Percentiles rank a stretch among this genome's conserved stretches.
phyloP scores from a whole-genome alignment of 1,140 invertebrate genomes.

The Littorina saxatilis region DNA sequence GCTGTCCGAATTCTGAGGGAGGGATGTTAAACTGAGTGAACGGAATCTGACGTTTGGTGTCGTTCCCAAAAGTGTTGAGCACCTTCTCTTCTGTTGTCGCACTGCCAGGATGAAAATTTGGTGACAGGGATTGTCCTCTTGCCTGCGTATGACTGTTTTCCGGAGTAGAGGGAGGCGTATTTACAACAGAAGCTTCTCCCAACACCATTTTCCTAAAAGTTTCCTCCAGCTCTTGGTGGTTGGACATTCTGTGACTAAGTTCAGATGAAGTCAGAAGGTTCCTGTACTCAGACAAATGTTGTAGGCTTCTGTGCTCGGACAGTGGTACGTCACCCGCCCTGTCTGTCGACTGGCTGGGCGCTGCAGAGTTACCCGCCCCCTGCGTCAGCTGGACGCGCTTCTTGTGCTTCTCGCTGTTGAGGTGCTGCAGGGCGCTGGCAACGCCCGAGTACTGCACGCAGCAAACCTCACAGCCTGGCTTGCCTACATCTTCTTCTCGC shows the following conservation, averaged over 20 bases:
- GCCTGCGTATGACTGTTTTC: too few relatives aligned
- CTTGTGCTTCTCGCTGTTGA: constrained; percentile 41
- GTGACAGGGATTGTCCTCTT: too few relatives aligned
- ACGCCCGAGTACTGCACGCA: constrained; percentile 18
- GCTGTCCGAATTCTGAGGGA: constrained; percentile 2
- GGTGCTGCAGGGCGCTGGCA: constrained; percentile 33
- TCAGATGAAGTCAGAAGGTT: background rate
- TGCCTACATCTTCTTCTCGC: background rate
- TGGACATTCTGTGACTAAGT: constrained; percentile 5
- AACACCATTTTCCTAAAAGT: background rate
- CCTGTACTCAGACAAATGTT: background rate
- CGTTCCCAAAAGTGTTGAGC: background rate
- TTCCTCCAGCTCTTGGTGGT: background rate
- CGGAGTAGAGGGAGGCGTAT: background rate
- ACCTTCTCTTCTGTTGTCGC: too few relatives aligned
- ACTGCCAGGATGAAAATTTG: too few relatives aligned
- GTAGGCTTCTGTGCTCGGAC: background rate
- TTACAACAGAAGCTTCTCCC: background rate
- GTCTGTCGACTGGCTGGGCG: too few relatives aligned
- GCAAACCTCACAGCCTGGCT: constrained; percentile 3
- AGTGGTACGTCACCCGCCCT: constrained; percentile 14
- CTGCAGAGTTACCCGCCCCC: too few relatives aligned
- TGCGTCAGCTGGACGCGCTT: background rate
- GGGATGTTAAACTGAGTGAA: background rate
- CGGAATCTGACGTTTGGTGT: background rate